Base-by-base conservation (phyloP, 1,140 invertebrate species). In the Colletes latitarsis region DNA sequence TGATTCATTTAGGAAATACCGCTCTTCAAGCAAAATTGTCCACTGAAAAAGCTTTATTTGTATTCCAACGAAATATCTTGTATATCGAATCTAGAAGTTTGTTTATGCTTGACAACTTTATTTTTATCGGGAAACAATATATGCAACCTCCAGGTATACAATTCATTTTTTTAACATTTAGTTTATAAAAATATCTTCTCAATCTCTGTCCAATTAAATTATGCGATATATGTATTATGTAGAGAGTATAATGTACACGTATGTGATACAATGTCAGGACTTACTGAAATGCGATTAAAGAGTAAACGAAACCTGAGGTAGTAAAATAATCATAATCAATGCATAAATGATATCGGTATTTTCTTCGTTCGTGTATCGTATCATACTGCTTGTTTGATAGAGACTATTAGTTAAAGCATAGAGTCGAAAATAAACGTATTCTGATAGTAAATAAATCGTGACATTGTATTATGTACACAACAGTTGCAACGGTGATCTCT, bases 101-200 rank as follows among this genome's bases (percentile, higher is more conserved):
- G 71, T 68, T 15, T 46, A 17, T 17, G 19, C 41, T 70, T 88
- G 15, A 81, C 30, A 2, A 58, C 68, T 49, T 46, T 88, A 43
- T 75, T 68, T 12, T 43, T 88, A n/a, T 72, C 86, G 17, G 72
- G 86, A 72, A 88, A 88, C 17, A 83, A 80, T 30, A 81, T 87
- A 53, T n/a, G 21, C 1, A 52, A 63, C n/a, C 41, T 86, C 10
- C 41, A 73, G 74, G 84, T 86, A 83, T 10, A 30, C 10, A 49
- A 49, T 46, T 10, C 21, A 1, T 9, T 21, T 15, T 41, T 55
- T 21, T 55, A 49, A 49, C 52, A 17, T 43, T 63, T 73, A 63
- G 17, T 43, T 64, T 60, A 10, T 6, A 63, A 64, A 43, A n/a
- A 63, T 57, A 4, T 57, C 6, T n/a, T 12, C 0, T 62, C 10